These are phyloP conservation scores for Serrognathus titanus DNA, from an alignment of 2,888 invertebrate species.

Conservation along the genomic window DNA sequence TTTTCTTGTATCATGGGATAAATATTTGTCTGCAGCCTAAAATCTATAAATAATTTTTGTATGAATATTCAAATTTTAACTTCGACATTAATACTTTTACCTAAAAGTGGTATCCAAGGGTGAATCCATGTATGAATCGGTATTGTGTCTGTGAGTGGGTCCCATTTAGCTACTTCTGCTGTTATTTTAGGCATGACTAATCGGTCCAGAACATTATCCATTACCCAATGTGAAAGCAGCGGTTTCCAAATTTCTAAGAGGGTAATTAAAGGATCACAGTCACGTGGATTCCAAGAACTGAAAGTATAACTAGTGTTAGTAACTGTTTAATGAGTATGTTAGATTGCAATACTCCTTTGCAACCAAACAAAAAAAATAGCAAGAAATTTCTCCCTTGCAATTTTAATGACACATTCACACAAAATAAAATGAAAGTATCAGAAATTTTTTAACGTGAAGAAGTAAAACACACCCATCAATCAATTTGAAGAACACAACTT, in stretches of 20 bases:
- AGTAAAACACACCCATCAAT: no score
- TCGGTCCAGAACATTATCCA: constrained; percentile 78
- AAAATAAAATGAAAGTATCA: no score
- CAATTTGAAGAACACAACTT: no score
- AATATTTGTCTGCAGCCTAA: constrained; percentile 34
- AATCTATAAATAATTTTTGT: constrained; percentile 32
- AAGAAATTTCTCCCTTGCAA: not conserved
- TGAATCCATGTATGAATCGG: constrained; percentile 97
- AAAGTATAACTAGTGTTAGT: constrained; percentile 27
- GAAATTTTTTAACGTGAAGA: no score
- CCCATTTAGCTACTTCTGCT: constrained; percentile 84
- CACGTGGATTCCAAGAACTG: constrained; percentile 79
- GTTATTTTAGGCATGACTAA: constrained; percentile 72
- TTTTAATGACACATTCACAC: no score
- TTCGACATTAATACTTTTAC: constrained; percentile 42
- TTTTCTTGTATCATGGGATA: constrained; percentile 78
- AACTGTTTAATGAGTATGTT: not conserved
- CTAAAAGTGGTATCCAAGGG: constrained; percentile 90
- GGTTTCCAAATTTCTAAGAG: constrained; percentile 79
- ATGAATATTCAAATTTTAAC: not conserved
- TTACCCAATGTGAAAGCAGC: constrained; percentile 78
- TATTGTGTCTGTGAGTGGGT: constrained; percentile 90
- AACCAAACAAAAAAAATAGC: no score
- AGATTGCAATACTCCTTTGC: not conserved
- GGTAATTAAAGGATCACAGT: constrained; percentile 73